phyloP scores from a whole-genome alignment of 2,888 invertebrate species.

The Trisateles emortualis region DNA sequence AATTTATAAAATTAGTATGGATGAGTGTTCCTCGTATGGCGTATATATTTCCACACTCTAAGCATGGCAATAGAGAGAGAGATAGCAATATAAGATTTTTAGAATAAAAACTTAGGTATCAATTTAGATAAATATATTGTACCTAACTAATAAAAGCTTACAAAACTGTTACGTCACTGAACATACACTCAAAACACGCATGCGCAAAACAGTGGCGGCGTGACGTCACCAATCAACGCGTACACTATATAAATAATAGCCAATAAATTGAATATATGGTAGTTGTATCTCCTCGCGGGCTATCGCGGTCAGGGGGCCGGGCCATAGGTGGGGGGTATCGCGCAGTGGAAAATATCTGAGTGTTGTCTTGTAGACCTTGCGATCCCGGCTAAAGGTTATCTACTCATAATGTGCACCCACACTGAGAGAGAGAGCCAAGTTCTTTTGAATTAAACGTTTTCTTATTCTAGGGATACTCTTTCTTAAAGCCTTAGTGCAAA shows the following conservation, averaged over 20 bases:
- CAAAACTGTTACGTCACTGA: neutral
- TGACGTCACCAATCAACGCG: conserved; percentile 11
- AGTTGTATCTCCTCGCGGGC: conserved; percentile 20
- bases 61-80: too few relatives aligned
- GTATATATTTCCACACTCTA: too few relatives aligned
- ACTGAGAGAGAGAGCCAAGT: conserved; percentile 5
- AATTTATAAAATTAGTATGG: too few relatives aligned
- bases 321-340: conserved; percentile 52
- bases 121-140: too few relatives aligned
- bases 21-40: too few relatives aligned
- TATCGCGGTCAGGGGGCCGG: conserved; percentile 44
- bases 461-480: neutral
- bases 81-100: too few relatives aligned
- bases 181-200: neutral
- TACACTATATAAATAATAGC: conserved; percentile 14
- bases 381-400: conserved; percentile 33
- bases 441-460: neutral
- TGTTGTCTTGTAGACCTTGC: conserved; percentile 42
- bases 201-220: neutral
- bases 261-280: conserved; percentile 61
- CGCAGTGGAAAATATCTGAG: conserved; percentile 42
- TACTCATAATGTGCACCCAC: neutral
- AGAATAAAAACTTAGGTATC: too few relatives aligned
- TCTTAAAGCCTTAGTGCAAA: too few relatives aligned
- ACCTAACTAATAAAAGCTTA: too few relatives aligned